A percentile compares a stretch with the other conserved stretches of the same genome.
These are phyloP conservation scores for Sitobion miscanthi DNA, from an alignment of 1,140 invertebrate species.

Conservation along the genomic window DNA sequence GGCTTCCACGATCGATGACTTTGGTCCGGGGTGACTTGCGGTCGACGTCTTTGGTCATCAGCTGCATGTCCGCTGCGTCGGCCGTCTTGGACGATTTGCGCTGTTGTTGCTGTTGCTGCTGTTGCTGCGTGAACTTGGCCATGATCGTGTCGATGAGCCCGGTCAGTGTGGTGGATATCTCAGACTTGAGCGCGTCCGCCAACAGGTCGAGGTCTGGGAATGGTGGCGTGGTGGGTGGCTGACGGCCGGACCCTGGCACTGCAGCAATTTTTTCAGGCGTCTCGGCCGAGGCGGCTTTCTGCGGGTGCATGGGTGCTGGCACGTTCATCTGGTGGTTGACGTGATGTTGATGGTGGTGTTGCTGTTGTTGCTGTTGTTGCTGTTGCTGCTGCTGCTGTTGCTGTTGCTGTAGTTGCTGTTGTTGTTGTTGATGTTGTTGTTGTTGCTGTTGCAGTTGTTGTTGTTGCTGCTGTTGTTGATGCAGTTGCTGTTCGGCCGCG, in stretches of 20 bases:
- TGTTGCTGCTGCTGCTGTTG: constrained; percentile 63
- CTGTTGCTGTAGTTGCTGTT: constrained; percentile 66
- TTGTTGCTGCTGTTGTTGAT: constrained; percentile 63
- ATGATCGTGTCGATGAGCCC: constrained; percentile 89
- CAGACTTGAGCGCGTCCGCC: constrained; percentile 86
- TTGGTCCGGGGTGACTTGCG: constrained; percentile 82
- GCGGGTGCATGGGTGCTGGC: not conserved
- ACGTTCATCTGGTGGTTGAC: constrained; percentile 25
- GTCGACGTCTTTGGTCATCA: constrained; percentile 83
- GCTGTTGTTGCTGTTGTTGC: constrained; percentile 57
- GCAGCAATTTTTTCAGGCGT: not conserved
- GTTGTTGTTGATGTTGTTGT: constrained; percentile 65
- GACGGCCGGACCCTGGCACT: not conserved
- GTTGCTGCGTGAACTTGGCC: constrained; percentile 79
- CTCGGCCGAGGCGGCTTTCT: constrained; percentile 5
- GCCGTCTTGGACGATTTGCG: constrained; percentile 65
- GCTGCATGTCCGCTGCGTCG: constrained; percentile 77
- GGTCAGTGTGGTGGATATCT: constrained; percentile 83
- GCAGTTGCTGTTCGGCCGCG: constrained; percentile 65
- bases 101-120: constrained; percentile 71
- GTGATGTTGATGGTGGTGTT: constrained; percentile 57
- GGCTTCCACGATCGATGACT: constrained; percentile 72
- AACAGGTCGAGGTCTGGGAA: constrained; percentile 81
- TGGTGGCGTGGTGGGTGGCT: constrained; percentile 64
- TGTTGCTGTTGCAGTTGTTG: constrained; percentile 62